Evolutionary conservation across 2,888 invertebrate genomes (phyloP).

Genomic region (Rhingia rostrata): DNA sequence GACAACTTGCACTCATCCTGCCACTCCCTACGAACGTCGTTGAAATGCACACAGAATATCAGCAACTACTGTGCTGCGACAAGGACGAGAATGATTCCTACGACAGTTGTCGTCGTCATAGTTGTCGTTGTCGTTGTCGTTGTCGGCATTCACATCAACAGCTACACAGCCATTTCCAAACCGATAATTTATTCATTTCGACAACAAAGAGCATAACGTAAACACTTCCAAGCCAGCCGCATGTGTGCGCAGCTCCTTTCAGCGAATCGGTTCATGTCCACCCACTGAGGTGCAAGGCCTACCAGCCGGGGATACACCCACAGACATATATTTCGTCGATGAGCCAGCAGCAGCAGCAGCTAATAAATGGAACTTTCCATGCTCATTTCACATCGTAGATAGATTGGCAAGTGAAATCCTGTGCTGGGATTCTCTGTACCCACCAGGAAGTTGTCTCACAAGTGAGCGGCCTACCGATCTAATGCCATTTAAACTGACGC

Average conservation of each 20-base stretch:
- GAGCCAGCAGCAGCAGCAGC: slow-evolving; percentile 42
- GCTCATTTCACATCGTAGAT: slow-evolving; percentile 61
- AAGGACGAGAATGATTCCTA: slow-evolving; percentile 30
- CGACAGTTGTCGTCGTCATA: slow-evolving; percentile 29
- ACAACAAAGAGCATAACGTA: slow-evolving; percentile 73
- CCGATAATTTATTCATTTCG: slow-evolving; percentile 74
- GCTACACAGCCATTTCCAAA: slow-evolving; percentile 58
- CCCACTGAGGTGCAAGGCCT: slow-evolving; percentile 32
- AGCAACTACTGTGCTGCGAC: neutral
- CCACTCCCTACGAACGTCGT: neutral
- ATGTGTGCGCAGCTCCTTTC: slow-evolving; percentile 42
- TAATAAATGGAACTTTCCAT: slow-evolving; percentile 65
- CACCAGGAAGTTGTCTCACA: slow-evolving; percentile 68
- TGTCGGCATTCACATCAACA: slow-evolving; percentile 57
- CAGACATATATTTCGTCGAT: neutral
- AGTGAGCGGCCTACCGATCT: slow-evolving; percentile 71
- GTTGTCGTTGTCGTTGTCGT: slow-evolving; percentile 23
- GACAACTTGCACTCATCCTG: slow-evolving; percentile 51
- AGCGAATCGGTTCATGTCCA: slow-evolving; percentile 33
- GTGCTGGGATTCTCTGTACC: slow-evolving; percentile 15
- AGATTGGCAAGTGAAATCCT: slow-evolving; percentile 48
- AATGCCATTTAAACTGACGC: slow-evolving; percentile 73
- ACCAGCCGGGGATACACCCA: neutral
- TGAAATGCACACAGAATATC: neutral
- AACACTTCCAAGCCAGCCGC: slow-evolving; percentile 63